Base-by-base conservation (phyloP, 1,140 invertebrate genomes). In the Drosophila pallidifrons region DNA sequence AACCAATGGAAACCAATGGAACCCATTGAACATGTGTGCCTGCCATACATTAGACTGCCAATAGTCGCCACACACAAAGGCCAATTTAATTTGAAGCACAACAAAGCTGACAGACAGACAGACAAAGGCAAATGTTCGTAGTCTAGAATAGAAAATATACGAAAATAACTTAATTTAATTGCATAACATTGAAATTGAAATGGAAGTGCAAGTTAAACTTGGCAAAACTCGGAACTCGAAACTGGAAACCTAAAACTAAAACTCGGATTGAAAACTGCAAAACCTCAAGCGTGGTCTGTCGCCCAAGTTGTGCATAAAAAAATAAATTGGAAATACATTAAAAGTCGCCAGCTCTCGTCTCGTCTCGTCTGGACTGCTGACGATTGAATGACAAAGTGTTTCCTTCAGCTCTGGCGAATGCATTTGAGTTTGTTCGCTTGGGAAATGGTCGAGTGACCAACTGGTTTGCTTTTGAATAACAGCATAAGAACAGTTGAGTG, bases 151-250 rank as follows among this genome's bases (percentile, higher is more conserved):
- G 38, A 45, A 71, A 59, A 79, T 47, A 82, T 75, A 77, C 72
- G 74, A 67, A 83, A 89, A 89, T 89, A 85, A 81, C 85, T 88
- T 77, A 85, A 89, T 89, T 78, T 77, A 88, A 89, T 83, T 89
- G 80, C 73, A 80, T 35, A 57, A 82, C 82, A 82, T 51, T 51
- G 63, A 66, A 58, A 88, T 55, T 46, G 51, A 55, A 70, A 61
- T 55, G 51, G 32, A 70, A 61, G 49, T 60, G 28, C 68, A 79
- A 65, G 65, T 64, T 38, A 69, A 86, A 86, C 64, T 63, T 28
- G 49, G n/a, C 38, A 41, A 80, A 76, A 77, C 54, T 77, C 63
- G 45, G 65, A 81, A 57, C 47, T 38, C 41, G n/a, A 80, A 76
- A 79, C 54, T 74, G 59, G 45, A 76, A 81, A 57, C 47, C 38